These are phyloP conservation scores for Eucidaris tribuloides DNA, from an alignment of 35 echinoderm and acorn worm species.

Conservation along the genomic window DNA sequence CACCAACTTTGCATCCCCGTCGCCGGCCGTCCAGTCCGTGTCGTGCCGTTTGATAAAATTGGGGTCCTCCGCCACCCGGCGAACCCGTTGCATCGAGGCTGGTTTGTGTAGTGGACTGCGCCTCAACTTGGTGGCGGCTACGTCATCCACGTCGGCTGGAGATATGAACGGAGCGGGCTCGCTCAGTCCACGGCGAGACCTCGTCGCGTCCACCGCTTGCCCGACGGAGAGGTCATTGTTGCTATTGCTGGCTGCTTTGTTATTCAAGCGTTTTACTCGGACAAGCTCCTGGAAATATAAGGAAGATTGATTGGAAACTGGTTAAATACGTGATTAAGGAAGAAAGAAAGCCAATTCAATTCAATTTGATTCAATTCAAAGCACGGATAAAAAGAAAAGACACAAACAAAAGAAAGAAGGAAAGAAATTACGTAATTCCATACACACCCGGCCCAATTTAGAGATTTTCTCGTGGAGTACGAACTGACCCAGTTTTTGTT, in stretches of 20 bases:
- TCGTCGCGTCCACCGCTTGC: not conserved
- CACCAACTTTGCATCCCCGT: not conserved
- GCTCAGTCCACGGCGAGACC: not conserved
- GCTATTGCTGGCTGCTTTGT: not conserved
- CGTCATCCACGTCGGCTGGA: too few species aligned
- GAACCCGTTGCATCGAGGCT: not conserved
- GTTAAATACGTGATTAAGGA: too few species aligned
- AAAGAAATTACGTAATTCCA: not conserved
- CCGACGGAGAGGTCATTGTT: not conserved
- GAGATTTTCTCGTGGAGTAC: not conserved
- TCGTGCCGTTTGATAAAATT: not conserved
- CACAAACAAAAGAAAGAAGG: not conserved
- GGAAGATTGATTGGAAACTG: not conserved
- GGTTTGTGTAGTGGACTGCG: not conserved
- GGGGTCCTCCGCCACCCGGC: not conserved
- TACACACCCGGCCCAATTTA: not conserved
- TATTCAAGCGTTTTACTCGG: slow-evolving; percentile 15
- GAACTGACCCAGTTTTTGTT: not conserved
- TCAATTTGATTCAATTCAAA: not conserved
- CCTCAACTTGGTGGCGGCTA: not conserved
- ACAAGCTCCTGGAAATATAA: not conserved
- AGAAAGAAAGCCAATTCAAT: not conserved
- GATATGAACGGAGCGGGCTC: too few species aligned
- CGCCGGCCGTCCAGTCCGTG: not conserved
- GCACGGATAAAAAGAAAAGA: not conserved